Percentiles rank a stretch among this genome's conserved stretches.
phyloP scores from a whole-genome alignment of 2,797 vertebrate species.

The Protosalanx chinensis region DNA sequence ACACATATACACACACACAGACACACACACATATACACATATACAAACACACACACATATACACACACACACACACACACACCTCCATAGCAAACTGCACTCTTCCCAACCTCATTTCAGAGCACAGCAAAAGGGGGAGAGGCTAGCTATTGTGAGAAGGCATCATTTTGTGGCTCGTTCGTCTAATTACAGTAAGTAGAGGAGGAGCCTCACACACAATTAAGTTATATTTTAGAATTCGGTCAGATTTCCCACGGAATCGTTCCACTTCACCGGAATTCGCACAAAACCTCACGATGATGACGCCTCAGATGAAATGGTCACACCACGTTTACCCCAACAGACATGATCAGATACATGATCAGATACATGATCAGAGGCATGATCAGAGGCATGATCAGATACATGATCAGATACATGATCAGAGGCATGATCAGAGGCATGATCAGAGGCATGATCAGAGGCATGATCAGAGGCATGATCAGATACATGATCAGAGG shows the following conservation, averaged over 20 bases:
- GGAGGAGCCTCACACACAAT: constrained; percentile 50
- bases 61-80: neutral
- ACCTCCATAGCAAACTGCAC: neutral
- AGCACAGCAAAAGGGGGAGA: constrained; percentile 1
- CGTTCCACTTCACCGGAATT: neutral
- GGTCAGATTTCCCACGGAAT: constrained; percentile 33
- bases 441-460: no score
- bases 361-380: no score
- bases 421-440: no score
- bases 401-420: no score
- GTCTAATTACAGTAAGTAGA: constrained; percentile 53
- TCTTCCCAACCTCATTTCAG: neutral
- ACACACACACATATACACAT: constrained; percentile 3
- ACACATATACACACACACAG: constrained; percentile 1
- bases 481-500: no score
- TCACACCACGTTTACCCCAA: no score
- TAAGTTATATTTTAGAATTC: constrained; percentile 41
- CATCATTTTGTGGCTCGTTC: constrained; percentile 55
- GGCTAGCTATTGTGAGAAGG: constrained; percentile 51
- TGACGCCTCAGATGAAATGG: no score
- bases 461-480: no score
- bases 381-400: no score
- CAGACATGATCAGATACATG: no score
- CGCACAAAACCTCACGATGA: no score
- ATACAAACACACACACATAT: constrained; percentile 1